Base-by-base conservation (phyloP, 2,888 invertebrate species). In the Cordylochernes scorpioides region DNA sequence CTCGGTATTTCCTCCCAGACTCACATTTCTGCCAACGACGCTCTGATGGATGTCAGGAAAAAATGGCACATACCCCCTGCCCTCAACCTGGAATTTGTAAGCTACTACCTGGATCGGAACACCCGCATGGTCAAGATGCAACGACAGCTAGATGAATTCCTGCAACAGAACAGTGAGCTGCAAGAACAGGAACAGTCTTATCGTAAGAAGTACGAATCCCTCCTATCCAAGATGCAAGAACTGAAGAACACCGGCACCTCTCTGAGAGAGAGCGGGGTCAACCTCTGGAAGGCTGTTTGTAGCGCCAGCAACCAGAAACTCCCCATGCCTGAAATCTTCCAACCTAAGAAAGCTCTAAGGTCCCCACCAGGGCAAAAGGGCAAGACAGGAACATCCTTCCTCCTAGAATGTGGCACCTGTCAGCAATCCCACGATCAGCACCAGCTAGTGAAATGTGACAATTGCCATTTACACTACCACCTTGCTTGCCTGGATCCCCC, bases 11-110 rank as follows among this genome's bases (percentile, higher is more conserved):
- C 82, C 50, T 33, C 38, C 10, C 14, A 27, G 29, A 28, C 39
- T 6, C 34, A 40, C 18, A 14, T 36, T 3, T 36, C 36, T 10
- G 24, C 29, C 19, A 25, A 31, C 57, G 68, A 73, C 27, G 70
- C 75, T 2, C 53, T 80, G 12, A 67, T 70, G 4, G 86, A 86
- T 47, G 70, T 80, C 4, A 64, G 78, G 7, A 78, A 80, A 43
- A 84, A 86, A 43, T 84, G 84, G 74, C 80, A 86, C 52, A 72
- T 88, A 36, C 70, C 78, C 1, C 82, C 86, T 0, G 82, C 88
- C 0, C 80, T 91, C 49, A 78, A 74, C 26, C 75, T 82, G 0
- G 86, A 88, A 52, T 94, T 84, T 51, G 73, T 88, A 28, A 78
- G 74, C 1, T 91, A 91, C 52, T 88, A 78, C 50, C 18, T 35